Conservation (phyloP, 2,888 invertebrate species). For the Eristalis arbustorum region DNA sequence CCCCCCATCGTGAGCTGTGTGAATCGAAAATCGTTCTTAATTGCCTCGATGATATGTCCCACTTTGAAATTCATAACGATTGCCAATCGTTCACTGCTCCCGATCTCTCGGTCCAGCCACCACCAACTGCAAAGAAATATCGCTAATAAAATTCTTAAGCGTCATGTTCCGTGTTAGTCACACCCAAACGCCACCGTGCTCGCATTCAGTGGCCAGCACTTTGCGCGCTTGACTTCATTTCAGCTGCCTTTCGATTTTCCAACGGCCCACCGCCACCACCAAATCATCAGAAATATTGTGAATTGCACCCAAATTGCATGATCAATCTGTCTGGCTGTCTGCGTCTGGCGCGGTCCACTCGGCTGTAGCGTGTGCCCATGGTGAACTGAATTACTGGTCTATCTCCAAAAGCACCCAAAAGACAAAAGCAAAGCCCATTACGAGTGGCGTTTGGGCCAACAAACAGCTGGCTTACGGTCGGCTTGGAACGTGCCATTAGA, state of each 20-base stretch:
- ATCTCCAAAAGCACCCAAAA: background rate
- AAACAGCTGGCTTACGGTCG: background rate
- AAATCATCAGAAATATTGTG: constrained; percentile 66
- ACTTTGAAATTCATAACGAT: background rate
- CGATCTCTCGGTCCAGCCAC: background rate
- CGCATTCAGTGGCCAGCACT: constrained; percentile 59
- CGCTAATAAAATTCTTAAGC: constrained; percentile 67
- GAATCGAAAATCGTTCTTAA: background rate
- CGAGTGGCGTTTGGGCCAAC: background rate
- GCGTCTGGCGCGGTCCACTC: constrained; percentile 16
- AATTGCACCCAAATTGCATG: constrained; percentile 60
- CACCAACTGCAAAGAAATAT: constrained; percentile 46
- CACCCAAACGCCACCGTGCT: constrained; percentile 48
- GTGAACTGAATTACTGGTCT: constrained; percentile 2
- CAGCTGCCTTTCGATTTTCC: constrained; percentile 30
- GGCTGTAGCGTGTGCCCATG: constrained; percentile 10
- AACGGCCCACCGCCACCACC: constrained; percentile 1
- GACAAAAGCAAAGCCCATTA: background rate
- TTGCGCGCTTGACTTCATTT: constrained; percentile 31
- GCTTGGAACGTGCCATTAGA: background rate
- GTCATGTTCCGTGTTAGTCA: constrained; percentile 69
- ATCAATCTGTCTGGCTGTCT: constrained; percentile 69
- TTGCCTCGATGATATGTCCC: constrained; percentile 21
- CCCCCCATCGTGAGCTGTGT: background rate
- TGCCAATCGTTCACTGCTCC: constrained; percentile 24